Conservation (phyloP, 2,113 vertebrate genomes). For the Puma concolor region DNA sequence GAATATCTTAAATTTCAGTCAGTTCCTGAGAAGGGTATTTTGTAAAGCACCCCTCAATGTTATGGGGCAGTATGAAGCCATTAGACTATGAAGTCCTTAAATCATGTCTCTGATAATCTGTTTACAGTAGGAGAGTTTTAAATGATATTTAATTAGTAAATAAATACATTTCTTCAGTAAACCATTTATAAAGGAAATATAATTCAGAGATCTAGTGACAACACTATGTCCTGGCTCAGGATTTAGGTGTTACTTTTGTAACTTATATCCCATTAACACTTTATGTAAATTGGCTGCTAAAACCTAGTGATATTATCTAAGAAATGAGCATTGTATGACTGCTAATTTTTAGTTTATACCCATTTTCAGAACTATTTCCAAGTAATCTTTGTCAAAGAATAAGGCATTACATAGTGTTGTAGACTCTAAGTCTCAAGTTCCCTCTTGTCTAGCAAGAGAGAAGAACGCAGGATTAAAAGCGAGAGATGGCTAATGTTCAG, state of each 20-base stretch:
- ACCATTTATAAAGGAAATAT: not conserved
- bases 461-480: too few relatives aligned
- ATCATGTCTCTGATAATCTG: not conserved
- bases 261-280: not conserved
- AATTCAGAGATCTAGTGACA: not conserved
- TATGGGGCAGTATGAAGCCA: not conserved
- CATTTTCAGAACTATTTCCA: not conserved
- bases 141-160: not conserved
- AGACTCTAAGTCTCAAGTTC: too few relatives aligned
- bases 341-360: not conserved
- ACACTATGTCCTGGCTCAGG: not conserved
- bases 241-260: conserved; percentile 1
- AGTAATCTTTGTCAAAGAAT: not conserved
- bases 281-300: not conserved
- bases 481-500: too few relatives aligned
- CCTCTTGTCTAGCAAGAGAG: too few relatives aligned
- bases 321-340: not conserved
- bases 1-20: not conserved
- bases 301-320: not conserved
- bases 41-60: not conserved
- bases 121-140: not conserved
- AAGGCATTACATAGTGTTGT: not conserved
- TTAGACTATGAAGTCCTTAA: not conserved
- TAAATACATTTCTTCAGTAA: not conserved
- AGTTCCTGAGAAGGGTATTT: not conserved